Conservation (phyloP, 2,797 vertebrate species). For the Anisognathus igniventris region DNA sequence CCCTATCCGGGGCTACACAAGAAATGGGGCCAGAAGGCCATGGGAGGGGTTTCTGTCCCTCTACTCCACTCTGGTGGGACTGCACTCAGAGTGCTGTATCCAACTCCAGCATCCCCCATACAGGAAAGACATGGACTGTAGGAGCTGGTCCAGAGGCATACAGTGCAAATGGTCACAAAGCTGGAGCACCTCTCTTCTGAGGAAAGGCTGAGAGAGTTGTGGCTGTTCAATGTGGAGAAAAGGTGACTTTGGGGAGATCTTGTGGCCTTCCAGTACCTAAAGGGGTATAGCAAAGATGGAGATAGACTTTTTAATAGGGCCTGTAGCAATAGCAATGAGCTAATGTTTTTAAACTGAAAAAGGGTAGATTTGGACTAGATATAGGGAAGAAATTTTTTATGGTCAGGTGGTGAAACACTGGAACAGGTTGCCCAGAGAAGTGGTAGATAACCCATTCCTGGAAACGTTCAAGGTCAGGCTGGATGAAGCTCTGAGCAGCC, state of each 20-base stretch:
- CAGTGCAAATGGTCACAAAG: background rate
- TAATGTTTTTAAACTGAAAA: background rate
- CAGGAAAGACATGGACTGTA: background rate
- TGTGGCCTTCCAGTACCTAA: background rate
- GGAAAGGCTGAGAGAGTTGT: background rate
- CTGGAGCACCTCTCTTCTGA: background rate
- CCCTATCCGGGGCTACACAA: background rate
- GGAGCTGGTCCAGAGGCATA: rapidly evolving
- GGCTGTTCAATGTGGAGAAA: background rate
- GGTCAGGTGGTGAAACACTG: background rate
- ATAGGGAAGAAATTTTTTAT: background rate
- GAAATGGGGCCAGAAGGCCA: background rate
- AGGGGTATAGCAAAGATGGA: background rate
- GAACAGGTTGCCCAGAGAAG: background rate
- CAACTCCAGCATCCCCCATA: background rate
- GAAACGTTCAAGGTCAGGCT: background rate
- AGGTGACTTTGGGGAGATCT: background rate
- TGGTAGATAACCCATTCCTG: background rate
- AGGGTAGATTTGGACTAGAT: background rate
- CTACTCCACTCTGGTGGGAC: background rate
- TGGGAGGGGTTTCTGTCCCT: background rate
- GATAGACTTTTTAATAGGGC: background rate
- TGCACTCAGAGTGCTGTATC: background rate
- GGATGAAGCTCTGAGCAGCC: background rate
- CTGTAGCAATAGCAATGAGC: background rate